phyloP scores from a whole-genome alignment of 2,113 vertebrate genomes.

The Artemisiospiza belli region DNA sequence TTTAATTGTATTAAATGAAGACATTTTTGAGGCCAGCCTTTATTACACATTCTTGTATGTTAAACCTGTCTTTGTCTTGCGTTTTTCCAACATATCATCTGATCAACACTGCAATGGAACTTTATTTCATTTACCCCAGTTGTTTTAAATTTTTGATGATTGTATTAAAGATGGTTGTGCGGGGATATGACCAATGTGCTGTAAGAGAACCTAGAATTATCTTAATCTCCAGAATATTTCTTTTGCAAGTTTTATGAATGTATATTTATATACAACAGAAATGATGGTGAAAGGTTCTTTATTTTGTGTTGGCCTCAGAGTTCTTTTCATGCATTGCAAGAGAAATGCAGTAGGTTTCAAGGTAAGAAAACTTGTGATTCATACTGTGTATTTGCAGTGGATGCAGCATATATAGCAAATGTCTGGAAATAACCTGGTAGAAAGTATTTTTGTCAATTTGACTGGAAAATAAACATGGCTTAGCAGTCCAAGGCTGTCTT shows the following conservation, averaged over 20 bases:
- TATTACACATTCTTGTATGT: not conserved
- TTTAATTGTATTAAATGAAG: not conserved
- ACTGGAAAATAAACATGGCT: conserved; percentile 46
- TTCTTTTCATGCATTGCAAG: not conserved
- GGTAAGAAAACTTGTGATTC: not conserved
- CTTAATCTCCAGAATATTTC: not conserved
- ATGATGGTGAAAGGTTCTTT: not conserved
- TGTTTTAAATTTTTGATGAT: not conserved
- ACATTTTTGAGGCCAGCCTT: not conserved
- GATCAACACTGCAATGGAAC: not conserved
- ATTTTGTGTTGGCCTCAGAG: not conserved
- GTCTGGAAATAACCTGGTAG: not conserved
- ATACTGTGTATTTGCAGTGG: not conserved
- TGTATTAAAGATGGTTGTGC: not conserved
- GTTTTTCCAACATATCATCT: not conserved
- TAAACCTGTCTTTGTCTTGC: not conserved
- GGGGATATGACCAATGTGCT: not conserved
- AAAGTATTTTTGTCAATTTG: conserved; percentile 37
- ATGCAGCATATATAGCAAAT: not conserved
- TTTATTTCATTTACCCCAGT: not conserved
- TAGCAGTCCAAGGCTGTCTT: not conserved
- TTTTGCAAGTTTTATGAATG: not conserved
- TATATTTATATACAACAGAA: not conserved
- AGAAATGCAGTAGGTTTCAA: not conserved
- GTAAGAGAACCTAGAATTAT: not conserved